These are phyloP conservation scores for Podilymbus podiceps DNA, from an alignment of 2,113 vertebrate genomes.

Conservation along the genomic window DNA sequence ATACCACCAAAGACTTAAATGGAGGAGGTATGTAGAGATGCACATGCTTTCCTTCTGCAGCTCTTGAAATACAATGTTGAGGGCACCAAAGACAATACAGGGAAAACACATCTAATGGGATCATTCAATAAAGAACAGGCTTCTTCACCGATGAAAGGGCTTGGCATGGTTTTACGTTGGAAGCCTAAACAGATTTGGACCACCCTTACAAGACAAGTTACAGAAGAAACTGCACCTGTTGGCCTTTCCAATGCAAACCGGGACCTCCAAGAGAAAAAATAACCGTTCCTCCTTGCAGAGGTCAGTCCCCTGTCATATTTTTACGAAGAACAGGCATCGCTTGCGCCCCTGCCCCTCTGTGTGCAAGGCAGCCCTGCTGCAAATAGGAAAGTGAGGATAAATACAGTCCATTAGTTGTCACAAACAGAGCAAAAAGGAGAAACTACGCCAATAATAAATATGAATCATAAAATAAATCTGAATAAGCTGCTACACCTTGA, in stretches of 20 bases:
- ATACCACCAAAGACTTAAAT: neutral
- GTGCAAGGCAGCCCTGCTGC: neutral
- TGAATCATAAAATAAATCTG: neutral
- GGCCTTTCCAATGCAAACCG: neutral
- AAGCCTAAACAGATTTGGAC: neutral
- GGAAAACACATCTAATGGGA: neutral
- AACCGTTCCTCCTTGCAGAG: rapidly evolving
- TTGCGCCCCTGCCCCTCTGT: too few species aligned
- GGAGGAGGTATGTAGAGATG: neutral
- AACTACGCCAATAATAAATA: neutral
- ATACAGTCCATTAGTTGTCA: neutral
- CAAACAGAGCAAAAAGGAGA: neutral
- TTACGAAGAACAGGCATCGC: neutral
- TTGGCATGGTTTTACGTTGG: neutral
- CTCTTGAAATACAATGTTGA: neutral
- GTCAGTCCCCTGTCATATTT: neutral
- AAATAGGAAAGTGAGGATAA: neutral
- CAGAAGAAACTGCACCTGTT: neutral
- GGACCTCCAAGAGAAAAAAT: neutral
- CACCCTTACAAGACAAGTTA: neutral
- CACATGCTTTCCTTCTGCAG: rapidly evolving
- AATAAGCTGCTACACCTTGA: neutral
- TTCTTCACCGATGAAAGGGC: neutral
- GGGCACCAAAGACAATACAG: neutral
- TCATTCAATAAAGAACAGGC: neutral